Base-by-base conservation (phyloP, 2,888 invertebrate species). In the Hirtodrosophila cameraria region DNA sequence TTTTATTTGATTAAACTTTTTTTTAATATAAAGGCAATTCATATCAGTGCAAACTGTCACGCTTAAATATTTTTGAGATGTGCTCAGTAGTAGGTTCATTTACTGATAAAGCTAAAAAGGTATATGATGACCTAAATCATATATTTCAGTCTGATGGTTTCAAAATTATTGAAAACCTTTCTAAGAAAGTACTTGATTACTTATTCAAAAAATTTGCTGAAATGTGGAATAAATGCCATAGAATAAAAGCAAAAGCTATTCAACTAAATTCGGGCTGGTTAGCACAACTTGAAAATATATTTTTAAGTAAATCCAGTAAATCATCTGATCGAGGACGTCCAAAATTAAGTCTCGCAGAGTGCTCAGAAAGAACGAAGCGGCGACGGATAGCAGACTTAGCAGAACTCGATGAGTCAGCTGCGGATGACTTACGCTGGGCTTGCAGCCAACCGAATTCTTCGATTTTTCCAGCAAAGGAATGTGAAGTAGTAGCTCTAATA, bases 381-480 rank as follows among this genome's bases (percentile, higher is more conserved):
- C 50, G 55, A 46, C 35, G 42, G 46, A 52, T 46, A 52, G 57
- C 43, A 41, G 33, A 50, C 33, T 27, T 42, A 46, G 18, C 52
- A 41, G 35, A 59, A 30, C n/a, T 54, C 25, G 16, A 57, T 53
- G 27, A 38, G 33, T 61, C 53, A 3, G 65, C 52, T 52, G 55
- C 55, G 31, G 41, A 50, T 52, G 52, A 49, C 33, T 30, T 64
- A 38, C 45, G 54, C 16, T 54, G n/a, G 31, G 54, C 30, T 54
- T 43, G 28, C 27, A 43, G 27, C 6, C 45, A 59, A 53, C 33
- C 45, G 9, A 54, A 50, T 54, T 27, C 39, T 12, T 48, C 39
- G 20, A 58, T 35, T 33, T 20, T 41, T 18, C 33, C 39, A 46
- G 46, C 27, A 54, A 53, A 42, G 45, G 30, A 20, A 15, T 52